Percentiles rank a stretch among this genome's conserved stretches.
These are phyloP conservation scores for Picus viridis DNA, from an alignment of 2,797 vertebrate genomes.

Conservation along the genomic window DNA sequence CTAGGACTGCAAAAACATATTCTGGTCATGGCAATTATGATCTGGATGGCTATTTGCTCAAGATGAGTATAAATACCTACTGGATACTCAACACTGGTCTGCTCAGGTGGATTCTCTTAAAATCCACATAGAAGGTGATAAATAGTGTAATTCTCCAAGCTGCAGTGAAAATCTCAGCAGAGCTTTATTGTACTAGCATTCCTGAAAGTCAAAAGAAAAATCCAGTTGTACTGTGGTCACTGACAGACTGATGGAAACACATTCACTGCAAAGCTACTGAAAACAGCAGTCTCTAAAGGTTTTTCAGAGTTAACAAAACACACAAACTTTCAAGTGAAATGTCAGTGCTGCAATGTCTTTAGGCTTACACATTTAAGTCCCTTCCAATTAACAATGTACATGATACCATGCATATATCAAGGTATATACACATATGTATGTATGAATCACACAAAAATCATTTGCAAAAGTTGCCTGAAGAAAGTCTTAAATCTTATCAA, in stretches of 20 bases:
- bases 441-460: neutral
- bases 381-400: neutral
- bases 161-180: neutral
- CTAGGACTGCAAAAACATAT: neutral
- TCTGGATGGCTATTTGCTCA: neutral
- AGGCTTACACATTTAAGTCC: neutral
- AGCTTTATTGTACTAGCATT: slow-evolving; percentile 38
- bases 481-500: slow-evolving; percentile 51
- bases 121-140: neutral
- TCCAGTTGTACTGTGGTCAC: neutral
- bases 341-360: neutral
- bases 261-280: neutral
- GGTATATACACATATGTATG: too few relatives aligned
- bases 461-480: slow-evolving; percentile 50
- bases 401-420: neutral
- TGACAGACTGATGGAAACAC: slow-evolving; percentile 12
- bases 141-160: slow-evolving; percentile 17
- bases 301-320: neutral
- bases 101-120: neutral
- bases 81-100: neutral
- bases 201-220: slow-evolving; percentile 29
- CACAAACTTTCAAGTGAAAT: neutral
- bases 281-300: neutral
- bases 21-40: neutral
- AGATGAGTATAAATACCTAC: neutral